phyloP scores from a whole-genome alignment of 1,140 invertebrate genomes.

The Drosophila leontia region DNA sequence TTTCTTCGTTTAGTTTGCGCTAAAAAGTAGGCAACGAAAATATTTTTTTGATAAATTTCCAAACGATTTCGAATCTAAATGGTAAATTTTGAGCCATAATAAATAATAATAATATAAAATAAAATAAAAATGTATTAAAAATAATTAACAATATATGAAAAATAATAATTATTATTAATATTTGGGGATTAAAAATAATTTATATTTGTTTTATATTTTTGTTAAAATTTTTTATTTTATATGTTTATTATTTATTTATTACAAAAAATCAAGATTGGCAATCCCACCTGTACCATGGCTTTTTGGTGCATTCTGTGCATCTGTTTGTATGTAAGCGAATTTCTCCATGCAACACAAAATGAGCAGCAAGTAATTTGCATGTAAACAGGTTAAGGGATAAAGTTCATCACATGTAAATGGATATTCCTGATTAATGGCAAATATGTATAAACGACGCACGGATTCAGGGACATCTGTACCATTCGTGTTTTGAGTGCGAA shows the following conservation, averaged over 20 bases:
- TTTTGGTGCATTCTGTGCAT: conserved; percentile 5
- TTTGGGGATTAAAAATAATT: too few species aligned
- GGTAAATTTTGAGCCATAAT: background rate
- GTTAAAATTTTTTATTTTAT: too few species aligned
- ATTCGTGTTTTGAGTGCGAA: background rate
- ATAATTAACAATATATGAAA: too few species aligned
- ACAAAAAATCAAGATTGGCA: background rate
- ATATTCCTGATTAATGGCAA: conserved; percentile 55
- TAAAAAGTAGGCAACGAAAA: background rate
- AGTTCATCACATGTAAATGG: conserved; percentile 54
- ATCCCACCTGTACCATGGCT: conserved; percentile 1
- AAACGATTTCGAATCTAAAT: background rate
- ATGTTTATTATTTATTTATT: background rate
- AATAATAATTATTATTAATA: too few species aligned
- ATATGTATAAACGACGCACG: conserved; percentile 29
- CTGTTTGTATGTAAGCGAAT: conserved; percentile 17
- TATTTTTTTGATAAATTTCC: background rate
- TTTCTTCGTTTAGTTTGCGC: too few species aligned
- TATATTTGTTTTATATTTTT: background rate
- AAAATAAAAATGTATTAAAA: too few species aligned
- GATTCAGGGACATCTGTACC: conserved; percentile 9
- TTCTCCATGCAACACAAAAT: conserved; percentile 35
- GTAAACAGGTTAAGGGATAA: conserved; percentile 63
- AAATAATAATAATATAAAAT: too few species aligned
- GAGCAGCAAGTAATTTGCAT: conserved; percentile 63